phyloP scores from a whole-genome alignment of 2,888 invertebrate species.

The Lithosia quadra region DNA sequence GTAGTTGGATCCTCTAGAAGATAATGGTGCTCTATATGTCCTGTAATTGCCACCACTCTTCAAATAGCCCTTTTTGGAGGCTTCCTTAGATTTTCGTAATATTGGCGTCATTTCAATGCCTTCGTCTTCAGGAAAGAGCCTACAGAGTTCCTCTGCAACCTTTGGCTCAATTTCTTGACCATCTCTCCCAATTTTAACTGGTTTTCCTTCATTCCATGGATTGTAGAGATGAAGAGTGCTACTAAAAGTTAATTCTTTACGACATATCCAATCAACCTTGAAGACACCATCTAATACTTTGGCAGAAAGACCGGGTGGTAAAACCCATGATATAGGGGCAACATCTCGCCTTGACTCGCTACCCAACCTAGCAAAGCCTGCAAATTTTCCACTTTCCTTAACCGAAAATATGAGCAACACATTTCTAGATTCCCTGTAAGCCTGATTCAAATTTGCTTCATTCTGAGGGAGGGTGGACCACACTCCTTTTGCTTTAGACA shows the following conservation, averaged over 20 bases:
- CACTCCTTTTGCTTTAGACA: constrained; percentile 98
- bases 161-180: constrained; percentile 99
- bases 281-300: constrained; percentile 98
- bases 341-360: constrained; percentile 96
- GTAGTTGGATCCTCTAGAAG: constrained; percentile 78
- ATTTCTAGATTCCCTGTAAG: constrained; percentile 96
- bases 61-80: constrained; percentile 89
- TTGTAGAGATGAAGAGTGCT: constrained; percentile 97
- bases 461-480: constrained; percentile 99
- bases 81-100: constrained; percentile 94
- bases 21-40: constrained; percentile 81
- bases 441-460: constrained; percentile 98
- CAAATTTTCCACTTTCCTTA: constrained; percentile 98
- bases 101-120: constrained; percentile 96
- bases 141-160: constrained; percentile 97
- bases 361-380: constrained; percentile 96
- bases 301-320: constrained; percentile 97
- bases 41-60: constrained; percentile 85
- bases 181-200: constrained; percentile 99
- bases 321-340: constrained; percentile 96
- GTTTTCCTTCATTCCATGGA: constrained; percentile 99
- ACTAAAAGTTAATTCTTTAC: constrained; percentile 97
- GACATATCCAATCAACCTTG: constrained; percentile 98
- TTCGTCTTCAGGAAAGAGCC: constrained; percentile 97
- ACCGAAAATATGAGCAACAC: constrained; percentile 98